Evolutionary conservation across 23 tunicate genomes (phyloP).

Genomic region (Aplidium turbinatum): DNA sequence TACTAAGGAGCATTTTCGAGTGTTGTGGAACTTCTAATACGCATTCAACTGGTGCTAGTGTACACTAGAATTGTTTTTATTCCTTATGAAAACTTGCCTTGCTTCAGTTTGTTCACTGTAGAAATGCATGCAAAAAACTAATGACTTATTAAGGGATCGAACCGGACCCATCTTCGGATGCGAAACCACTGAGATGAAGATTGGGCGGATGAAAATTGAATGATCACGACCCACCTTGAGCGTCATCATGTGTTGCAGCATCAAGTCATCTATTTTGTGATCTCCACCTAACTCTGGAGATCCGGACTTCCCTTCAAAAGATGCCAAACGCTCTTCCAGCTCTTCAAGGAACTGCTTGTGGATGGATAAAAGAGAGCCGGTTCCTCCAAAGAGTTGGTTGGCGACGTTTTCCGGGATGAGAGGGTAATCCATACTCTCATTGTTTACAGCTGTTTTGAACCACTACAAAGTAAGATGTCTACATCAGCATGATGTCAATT

Average conservation of each 20-base stretch:
- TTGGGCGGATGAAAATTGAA: too few species aligned
- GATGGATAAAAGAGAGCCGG: slow-evolving; percentile 50
- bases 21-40: too few species aligned
- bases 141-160: too few species aligned
- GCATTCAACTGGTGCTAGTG: too few species aligned
- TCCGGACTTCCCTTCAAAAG: slow-evolving; percentile 63
- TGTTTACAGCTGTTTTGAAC: slow-evolving; percentile 48
- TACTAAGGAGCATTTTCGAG: too few species aligned
- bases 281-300: slow-evolving; percentile 7
- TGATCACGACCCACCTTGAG: slow-evolving; percentile 54
- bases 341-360: slow-evolving; percentile 70
- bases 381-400: slow-evolving; percentile 63
- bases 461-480: slow-evolving; percentile 29
- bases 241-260: slow-evolving; percentile 45
- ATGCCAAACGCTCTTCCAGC: slow-evolving; percentile 63
- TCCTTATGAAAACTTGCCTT: too few species aligned
- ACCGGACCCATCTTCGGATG: too few species aligned
- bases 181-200: too few species aligned
- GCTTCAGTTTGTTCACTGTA: too few species aligned
- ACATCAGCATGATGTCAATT: too few species aligned
- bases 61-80: too few species aligned
- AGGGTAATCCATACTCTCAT: slow-evolving; percentile 11
- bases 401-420: slow-evolving; percentile 51
- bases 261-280: slow-evolving; percentile 57
- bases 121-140: too few species aligned